phyloP scores from a whole-genome alignment of 1,140 invertebrate species.

The Lepidurus apus region DNA sequence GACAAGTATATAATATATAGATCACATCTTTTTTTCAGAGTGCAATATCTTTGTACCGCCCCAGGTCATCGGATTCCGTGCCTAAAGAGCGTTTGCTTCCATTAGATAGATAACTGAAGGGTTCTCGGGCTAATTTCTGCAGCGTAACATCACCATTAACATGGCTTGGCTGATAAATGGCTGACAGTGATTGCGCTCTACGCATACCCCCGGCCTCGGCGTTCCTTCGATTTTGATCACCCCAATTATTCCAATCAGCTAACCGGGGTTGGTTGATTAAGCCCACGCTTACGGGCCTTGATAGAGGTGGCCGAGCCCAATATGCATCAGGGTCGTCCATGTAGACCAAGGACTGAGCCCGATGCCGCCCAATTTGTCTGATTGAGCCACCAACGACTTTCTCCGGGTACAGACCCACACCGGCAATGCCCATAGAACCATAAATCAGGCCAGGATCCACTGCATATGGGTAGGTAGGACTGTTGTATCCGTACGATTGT shows the following conservation, averaged over 20 bases:
- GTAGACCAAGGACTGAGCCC: conserved; percentile 33
- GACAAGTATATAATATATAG: not conserved
- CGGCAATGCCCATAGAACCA: conserved; percentile 31
- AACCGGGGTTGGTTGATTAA: conserved; percentile 38
- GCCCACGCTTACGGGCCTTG: conserved; percentile 40
- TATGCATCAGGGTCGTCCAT: conserved; percentile 40
- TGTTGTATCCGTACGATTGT: conserved; percentile 33
- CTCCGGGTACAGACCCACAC: conserved; percentile 27
- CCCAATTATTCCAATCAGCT: not conserved
- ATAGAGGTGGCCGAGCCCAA: conserved; percentile 40
- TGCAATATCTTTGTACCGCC: conserved; percentile 33
- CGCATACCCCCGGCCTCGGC: conserved; percentile 25
- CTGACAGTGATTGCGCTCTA: conserved; percentile 26
- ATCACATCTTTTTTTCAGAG: conserved; percentile 8
- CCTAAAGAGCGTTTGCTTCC: conserved; percentile 4
- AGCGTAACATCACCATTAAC: conserved; percentile 24
- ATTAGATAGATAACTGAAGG: conserved; percentile 28
- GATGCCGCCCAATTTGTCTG: not conserved
- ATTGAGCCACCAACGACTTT: conserved; percentile 2
- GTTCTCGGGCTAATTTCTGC: conserved; percentile 9
- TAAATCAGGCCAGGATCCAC: conserved; percentile 29
- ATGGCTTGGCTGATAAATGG: conserved; percentile 20
- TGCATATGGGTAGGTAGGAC: conserved; percentile 2
- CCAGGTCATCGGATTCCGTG: conserved; percentile 22
- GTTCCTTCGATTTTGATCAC: not conserved